A percentile compares a stretch with the other conserved stretches of the same genome.
phyloP scores from a whole-genome alignment of 23 tunicate genomes.

The Styela clava region DNA sequence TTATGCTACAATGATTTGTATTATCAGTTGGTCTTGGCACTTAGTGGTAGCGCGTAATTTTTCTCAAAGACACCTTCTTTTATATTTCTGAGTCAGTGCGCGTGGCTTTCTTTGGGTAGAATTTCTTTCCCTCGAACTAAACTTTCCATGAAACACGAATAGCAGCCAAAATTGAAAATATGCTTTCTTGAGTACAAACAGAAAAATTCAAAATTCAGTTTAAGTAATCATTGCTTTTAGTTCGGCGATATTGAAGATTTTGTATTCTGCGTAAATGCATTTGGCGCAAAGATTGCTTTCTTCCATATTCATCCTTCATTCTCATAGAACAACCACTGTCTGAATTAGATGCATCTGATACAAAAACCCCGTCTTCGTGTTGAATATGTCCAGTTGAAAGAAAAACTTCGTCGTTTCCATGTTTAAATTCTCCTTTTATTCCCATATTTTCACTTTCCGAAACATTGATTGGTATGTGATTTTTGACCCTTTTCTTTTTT shows the following conservation, averaged over 20 bases:
- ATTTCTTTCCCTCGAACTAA: no score
- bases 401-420: background rate
- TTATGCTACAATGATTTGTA: no score
- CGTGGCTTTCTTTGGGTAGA: no score
- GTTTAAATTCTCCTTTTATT: background rate
- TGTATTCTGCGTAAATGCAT: conserved; percentile 7
- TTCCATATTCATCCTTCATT: background rate
- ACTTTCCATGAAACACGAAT: no score
- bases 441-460: background rate
- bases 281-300: conserved; percentile 12
- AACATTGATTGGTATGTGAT: background rate
- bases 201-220: no score
- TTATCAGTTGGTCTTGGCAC: no score
- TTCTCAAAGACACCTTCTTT: no score
- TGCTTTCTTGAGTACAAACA: no score
- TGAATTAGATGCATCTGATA: conserved; percentile 1
- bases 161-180: no score
- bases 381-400: background rate
- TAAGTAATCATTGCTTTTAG: background rate
- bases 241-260: conserved; percentile 4
- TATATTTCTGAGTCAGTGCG: no score
- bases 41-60: no score
- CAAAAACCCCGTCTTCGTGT: background rate
- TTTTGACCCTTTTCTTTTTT: background rate
- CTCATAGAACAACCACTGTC: background rate